A percentile compares a stretch with the other conserved stretches of the same genome.
These are phyloP conservation scores for Magallana ariakensis DNA, from an alignment of 1,140 invertebrate species.

Conservation along the genomic window DNA sequence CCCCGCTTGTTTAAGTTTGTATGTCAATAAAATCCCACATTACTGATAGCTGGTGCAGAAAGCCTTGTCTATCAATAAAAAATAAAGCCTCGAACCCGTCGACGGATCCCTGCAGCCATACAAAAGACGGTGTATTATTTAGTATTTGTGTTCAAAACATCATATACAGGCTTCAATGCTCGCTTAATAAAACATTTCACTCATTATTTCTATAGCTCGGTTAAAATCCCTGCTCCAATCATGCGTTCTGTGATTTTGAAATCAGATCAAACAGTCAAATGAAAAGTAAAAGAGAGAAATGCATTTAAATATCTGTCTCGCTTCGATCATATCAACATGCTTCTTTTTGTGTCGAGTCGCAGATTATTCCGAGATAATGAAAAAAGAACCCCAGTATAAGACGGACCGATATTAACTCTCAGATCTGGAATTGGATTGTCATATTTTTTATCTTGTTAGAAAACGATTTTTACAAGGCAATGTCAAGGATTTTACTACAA, in stretches of 20 bases:
- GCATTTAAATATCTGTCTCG: not conserved
- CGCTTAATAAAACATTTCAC: not conserved
- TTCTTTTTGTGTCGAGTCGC: too few relatives aligned
- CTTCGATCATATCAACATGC: too few relatives aligned
- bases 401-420: too few relatives aligned
- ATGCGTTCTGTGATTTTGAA: not conserved
- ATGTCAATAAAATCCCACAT: constrained; percentile 17
- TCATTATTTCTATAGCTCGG: constrained; percentile 5
- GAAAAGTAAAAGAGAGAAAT: not conserved
- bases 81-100: not conserved
- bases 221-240: constrained; percentile 9
- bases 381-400: too few relatives aligned
- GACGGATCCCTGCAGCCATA: not conserved
- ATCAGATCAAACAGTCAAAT: not conserved
- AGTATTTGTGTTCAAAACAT: constrained; percentile 22
- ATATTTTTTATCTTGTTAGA: too few relatives aligned
- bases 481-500: too few relatives aligned
- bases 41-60: not conserved
- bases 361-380: too few relatives aligned
- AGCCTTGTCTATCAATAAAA: not conserved
- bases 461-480: too few relatives aligned
- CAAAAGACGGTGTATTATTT: constrained; percentile 2
- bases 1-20: not conserved
- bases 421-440: too few relatives aligned
- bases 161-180: not conserved